Percentiles rank a stretch among this genome's conserved stretches.
Conservation (phyloP, 2,113 vertebrate species). For the Pollachius pollachius region DNA sequence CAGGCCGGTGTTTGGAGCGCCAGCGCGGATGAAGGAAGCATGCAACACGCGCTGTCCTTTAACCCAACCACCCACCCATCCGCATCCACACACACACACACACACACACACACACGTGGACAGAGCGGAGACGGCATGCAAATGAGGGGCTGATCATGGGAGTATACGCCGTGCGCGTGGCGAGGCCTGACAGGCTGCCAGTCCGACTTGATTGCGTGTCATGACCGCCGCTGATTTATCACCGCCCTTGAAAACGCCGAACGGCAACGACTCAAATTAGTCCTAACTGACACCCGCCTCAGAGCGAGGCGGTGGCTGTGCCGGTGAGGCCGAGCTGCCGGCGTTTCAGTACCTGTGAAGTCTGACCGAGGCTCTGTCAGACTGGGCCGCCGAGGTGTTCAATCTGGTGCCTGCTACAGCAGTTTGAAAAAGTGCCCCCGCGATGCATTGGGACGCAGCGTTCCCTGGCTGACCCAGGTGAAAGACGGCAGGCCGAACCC, state of each 20-base stretch:
- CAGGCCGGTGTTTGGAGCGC: constrained; percentile 21
- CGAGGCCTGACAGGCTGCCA: constrained; percentile 23
- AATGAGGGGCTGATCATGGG: constrained; percentile 32
- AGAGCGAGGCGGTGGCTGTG: constrained; percentile 5
- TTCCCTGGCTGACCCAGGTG: constrained; percentile 26
- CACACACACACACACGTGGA: neutral
- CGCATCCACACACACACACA: neutral
- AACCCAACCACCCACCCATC: constrained; percentile 3
- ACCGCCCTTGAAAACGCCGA: constrained; percentile 49
- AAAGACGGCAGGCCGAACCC: constrained; percentile 29
- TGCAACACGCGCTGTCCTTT: constrained; percentile 2
- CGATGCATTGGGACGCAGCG: constrained; percentile 14
- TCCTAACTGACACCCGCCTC: constrained; percentile 41
- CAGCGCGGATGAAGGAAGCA: constrained; percentile 8
- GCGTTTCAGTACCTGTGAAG: too few species aligned
- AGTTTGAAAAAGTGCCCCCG: constrained; percentile 31
- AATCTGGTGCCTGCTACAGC: constrained; percentile 43
- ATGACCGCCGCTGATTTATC: constrained; percentile 36
- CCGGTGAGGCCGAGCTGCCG: neutral
- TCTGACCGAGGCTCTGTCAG: constrained; percentile 6
- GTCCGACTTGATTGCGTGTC: constrained; percentile 29
- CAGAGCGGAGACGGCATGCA: constrained; percentile 8
- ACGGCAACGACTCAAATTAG: constrained; percentile 35
- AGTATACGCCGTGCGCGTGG: constrained; percentile 10
- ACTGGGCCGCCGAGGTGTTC: constrained; percentile 24